phyloP scores from a whole-genome alignment of 2,797 vertebrate genomes.

The Heterohyrax brucei region DNA sequence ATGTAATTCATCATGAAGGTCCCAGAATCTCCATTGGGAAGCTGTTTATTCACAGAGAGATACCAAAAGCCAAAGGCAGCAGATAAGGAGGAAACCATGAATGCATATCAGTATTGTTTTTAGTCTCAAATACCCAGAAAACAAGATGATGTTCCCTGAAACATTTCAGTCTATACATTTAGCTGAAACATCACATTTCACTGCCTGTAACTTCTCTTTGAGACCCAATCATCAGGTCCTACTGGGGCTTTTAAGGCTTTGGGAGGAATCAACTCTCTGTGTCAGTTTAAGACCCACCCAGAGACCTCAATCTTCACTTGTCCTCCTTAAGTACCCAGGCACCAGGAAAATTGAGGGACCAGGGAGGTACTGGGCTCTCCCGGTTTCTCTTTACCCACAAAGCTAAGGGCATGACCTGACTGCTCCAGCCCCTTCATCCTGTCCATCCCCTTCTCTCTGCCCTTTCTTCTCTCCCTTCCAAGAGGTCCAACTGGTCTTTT shows the following conservation, averaged over 20 bases:
- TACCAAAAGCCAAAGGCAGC: background rate
- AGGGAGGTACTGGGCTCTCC: background rate
- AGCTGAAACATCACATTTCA: constrained; percentile 54
- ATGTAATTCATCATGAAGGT: background rate
- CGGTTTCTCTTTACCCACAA: background rate
- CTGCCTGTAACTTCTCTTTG: constrained; percentile 18
- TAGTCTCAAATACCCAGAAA: constrained; percentile 43
- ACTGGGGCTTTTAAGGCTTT: constrained; percentile 25
- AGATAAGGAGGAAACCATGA: constrained; percentile 21
- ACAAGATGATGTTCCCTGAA: constrained; percentile 21
- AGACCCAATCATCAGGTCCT: constrained; percentile 36
- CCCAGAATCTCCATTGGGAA: background rate
- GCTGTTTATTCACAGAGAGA: background rate
- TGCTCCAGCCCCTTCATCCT: background rate
- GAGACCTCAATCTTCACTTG: background rate
- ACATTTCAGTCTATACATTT: constrained; percentile 61
- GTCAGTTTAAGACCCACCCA: constrained; percentile 3
- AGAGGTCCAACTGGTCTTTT: background rate
- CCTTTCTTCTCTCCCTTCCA: background rate
- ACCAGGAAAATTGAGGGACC: background rate
- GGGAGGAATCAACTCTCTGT: constrained; percentile 35
- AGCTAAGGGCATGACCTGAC: background rate
- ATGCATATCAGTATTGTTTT: background rate
- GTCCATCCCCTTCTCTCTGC: background rate
- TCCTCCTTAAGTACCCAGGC: background rate